These are phyloP conservation scores for Steatocranus sp. DNA, from an alignment of 2,797 vertebrate species.

Conservation along the genomic window DNA sequence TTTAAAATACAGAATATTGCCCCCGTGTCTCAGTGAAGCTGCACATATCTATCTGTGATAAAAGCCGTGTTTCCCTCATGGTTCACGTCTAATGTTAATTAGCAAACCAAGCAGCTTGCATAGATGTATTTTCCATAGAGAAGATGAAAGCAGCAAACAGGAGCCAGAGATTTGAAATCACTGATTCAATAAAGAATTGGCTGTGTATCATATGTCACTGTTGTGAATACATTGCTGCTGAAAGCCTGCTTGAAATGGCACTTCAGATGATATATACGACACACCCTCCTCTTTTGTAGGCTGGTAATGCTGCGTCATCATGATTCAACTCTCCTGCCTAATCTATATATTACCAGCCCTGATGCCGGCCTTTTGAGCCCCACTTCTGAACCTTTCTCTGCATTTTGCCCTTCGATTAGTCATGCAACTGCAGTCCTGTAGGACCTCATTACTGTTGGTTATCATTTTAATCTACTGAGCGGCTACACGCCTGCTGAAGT, in stretches of 20 bases:
- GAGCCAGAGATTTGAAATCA: neutral
- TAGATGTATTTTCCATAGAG: neutral
- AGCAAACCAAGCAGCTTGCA: neutral
- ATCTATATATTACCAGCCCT: slow-evolving; percentile 21
- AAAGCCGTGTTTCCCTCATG: neutral
- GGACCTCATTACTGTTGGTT: slow-evolving; percentile 71
- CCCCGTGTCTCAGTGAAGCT: neutral
- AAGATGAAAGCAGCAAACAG: slow-evolving; percentile 5
- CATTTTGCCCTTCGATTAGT: slow-evolving; percentile 60
- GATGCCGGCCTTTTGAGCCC: slow-evolving; percentile 8
- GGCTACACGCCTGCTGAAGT: slow-evolving; percentile 23
- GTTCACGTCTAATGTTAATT: neutral
- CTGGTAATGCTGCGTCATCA: slow-evolving; percentile 7
- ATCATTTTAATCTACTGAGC: slow-evolving; percentile 65
- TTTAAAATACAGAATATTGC: neutral
- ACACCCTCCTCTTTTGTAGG: neutral
- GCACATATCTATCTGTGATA: neutral
- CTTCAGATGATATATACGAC: slow-evolving; percentile 4
- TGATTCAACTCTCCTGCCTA: slow-evolving; percentile 4
- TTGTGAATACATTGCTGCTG: neutral
- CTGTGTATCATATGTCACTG: neutral
- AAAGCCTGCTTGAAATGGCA: slow-evolving; percentile 5
- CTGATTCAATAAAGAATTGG: slow-evolving; percentile 18
- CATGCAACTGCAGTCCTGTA: slow-evolving; percentile 57
- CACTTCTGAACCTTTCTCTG: slow-evolving; percentile 29